Percentiles rank a stretch among this genome's conserved stretches.
Conservation (phyloP, 2,797 vertebrate genomes). For the Diglossa cyanea region DNA sequence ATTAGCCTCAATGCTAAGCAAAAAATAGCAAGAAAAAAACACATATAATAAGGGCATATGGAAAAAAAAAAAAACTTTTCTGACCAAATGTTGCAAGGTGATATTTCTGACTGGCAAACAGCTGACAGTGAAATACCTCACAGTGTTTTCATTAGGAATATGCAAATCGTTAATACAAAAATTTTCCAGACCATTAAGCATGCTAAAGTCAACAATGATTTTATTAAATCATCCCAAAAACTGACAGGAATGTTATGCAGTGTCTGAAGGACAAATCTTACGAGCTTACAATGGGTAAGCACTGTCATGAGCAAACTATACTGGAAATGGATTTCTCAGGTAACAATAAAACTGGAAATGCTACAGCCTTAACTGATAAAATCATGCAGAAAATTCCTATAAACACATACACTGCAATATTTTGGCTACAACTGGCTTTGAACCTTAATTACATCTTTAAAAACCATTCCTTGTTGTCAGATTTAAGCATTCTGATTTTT, state of each 20-base stretch:
- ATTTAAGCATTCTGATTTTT: not conserved
- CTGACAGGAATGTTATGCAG: constrained; percentile 62
- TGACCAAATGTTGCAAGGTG: constrained; percentile 24
- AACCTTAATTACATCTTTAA: not conserved
- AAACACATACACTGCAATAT: not conserved
- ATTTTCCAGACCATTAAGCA: constrained; percentile 56
- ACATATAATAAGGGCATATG: not conserved
- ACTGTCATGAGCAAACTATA: constrained; percentile 1
- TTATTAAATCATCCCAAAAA: constrained; percentile 70
- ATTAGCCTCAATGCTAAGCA: not conserved
- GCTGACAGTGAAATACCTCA: constrained; percentile 39
- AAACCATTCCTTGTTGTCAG: not conserved
- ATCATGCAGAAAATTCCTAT: not conserved
- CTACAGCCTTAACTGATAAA: not conserved
- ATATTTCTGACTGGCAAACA: constrained; percentile 56
- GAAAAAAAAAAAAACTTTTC: not conserved
- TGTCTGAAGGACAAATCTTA: constrained; percentile 63
- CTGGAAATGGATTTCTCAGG: constrained; percentile 25
- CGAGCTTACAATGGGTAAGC: constrained; percentile 12
- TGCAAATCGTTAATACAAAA: constrained; percentile 62
- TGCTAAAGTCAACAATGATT: constrained; percentile 69
- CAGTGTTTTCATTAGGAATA: constrained; percentile 46
- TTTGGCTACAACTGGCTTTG: not conserved
- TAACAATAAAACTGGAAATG: not conserved
- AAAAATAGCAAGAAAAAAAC: not conserved